phyloP scores from a whole-genome alignment of 2,797 vertebrate genomes.

The Spinus pinus region DNA sequence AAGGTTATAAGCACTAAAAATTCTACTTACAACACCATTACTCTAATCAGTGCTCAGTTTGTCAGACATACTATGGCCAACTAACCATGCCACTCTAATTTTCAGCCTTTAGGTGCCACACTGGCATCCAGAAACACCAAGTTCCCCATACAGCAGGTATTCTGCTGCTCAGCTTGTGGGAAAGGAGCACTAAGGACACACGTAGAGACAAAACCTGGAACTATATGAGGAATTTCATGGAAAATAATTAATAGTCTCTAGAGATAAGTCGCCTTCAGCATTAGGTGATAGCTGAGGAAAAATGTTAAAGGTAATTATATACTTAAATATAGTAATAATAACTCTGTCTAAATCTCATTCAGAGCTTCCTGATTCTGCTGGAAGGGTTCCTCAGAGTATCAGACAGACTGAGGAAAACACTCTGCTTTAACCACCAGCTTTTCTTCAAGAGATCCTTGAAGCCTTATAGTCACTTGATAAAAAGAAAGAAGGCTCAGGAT shows the following conservation, averaged over 20 bases:
- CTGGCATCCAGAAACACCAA: not conserved
- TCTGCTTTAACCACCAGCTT: not conserved
- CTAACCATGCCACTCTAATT: not conserved
- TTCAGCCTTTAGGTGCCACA: not conserved
- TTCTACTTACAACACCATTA: not conserved
- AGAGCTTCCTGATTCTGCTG: not conserved
- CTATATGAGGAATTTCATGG: not conserved
- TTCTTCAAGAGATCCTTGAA: not conserved
- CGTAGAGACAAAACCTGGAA: not conserved
- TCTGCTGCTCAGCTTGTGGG: not conserved
- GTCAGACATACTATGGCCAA: not conserved
- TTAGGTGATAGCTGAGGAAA: not conserved
- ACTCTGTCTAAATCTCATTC: not conserved
- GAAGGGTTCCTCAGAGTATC: not conserved
- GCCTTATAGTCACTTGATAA: not conserved
- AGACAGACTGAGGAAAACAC: not conserved
- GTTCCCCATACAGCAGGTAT: not conserved
- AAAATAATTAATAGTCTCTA: not conserved
- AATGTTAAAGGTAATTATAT: not conserved
- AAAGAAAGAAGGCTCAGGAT: not conserved
- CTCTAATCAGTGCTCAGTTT: not conserved
- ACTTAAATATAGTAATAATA: not conserved
- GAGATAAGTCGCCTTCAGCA: not conserved
- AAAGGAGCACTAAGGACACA: not conserved
- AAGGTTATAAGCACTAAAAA: not conserved